Evolutionary conservation across 2,797 vertebrate species (phyloP), one percentile per base, ranked within the genome.

Genomic region (Gymnothorax javanicus): DNA sequence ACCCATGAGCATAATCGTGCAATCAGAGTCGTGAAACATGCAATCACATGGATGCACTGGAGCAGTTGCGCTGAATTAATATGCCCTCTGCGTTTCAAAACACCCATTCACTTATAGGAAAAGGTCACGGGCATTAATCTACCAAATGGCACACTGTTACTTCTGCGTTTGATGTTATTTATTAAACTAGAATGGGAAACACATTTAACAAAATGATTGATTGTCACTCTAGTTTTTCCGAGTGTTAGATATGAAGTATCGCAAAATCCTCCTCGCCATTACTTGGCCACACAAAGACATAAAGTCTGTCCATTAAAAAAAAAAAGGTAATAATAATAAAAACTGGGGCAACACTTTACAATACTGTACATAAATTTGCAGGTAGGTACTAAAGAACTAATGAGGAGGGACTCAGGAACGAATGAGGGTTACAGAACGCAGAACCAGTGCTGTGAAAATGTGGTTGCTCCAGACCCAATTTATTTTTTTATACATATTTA

Each of bases 211-310:
- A 59, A 58, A 13, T 60, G 20, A 23, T 15, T 2, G 57, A 88
- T 89, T 86, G 85, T 83, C 85, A 81, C 83, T 83, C 86, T 90
- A 91, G 88, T 89, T 91, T 93, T 92, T 93, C 92, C 94, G 94
- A 92, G 93, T 92, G 94, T 67, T 11, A 77, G 5, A 58, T 56
- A 83, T 82, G 64, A 20, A 54, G 83, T 84, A 84, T 58, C 60
- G 64, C 81, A 71, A 84, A 58, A 52, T 52, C 17, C 9, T 52
- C 17, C 9, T 57, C 13, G 56, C 77, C 13, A n/a, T 52, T 81
- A 54, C 7, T 56, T 15, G 43, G 12, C 60, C 17, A 54, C 73
- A 81, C 20, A 9, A 27, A 25, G 43, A 4, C 23, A 1, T 15
- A 59, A 11, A 20, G 17, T 33, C 7, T 15, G 9, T 56, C 2